These are phyloP conservation scores for Drosophila sturtevanti DNA, from an alignment of 1,140 invertebrate genomes.

Conservation along the genomic window DNA sequence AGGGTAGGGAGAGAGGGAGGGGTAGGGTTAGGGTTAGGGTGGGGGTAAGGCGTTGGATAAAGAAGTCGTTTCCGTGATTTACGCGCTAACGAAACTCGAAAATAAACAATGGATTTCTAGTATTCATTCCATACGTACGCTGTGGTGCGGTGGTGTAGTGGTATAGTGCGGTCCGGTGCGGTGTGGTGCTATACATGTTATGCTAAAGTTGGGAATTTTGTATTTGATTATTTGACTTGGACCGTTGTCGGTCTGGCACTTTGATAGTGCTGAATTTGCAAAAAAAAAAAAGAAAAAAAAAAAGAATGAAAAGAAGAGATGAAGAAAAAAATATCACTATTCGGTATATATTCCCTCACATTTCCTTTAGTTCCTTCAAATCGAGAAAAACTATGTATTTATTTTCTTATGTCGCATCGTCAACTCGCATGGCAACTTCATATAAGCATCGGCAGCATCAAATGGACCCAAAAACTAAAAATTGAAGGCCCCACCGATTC, in stretches of 20 bases:
- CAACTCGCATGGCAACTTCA: slow-evolving; percentile 69
- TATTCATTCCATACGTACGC: slow-evolving; percentile 47
- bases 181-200: slow-evolving; percentile 10
- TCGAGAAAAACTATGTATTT: slow-evolving; percentile 48
- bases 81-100: slow-evolving; percentile 72
- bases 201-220: slow-evolving; percentile 8
- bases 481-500: slow-evolving; percentile 27
- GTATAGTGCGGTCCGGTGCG: slow-evolving; percentile 23
- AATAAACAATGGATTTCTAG: slow-evolving; percentile 76
- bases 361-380: slow-evolving; percentile 11
- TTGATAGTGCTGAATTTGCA: slow-evolving; percentile 75
- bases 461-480: slow-evolving; percentile 56
- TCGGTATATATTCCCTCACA: slow-evolving; percentile 38
- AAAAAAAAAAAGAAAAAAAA: slow-evolving; percentile 17
- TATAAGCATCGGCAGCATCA: slow-evolving; percentile 62
- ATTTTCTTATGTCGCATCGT: slow-evolving; percentile 72
- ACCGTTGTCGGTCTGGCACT: slow-evolving; percentile 62
- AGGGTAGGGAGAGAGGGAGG: neutral
- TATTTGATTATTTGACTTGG: slow-evolving; percentile 67
- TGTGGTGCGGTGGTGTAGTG: slow-evolving; percentile 1
- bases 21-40: neutral
- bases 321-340: slow-evolving; percentile 14
- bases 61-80: slow-evolving; percentile 75
- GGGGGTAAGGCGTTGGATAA: neutral
- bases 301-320: slow-evolving; percentile 1